phyloP scores from a whole-genome alignment of 2,113 vertebrate species.

The Anser brachyrhynchus region DNA sequence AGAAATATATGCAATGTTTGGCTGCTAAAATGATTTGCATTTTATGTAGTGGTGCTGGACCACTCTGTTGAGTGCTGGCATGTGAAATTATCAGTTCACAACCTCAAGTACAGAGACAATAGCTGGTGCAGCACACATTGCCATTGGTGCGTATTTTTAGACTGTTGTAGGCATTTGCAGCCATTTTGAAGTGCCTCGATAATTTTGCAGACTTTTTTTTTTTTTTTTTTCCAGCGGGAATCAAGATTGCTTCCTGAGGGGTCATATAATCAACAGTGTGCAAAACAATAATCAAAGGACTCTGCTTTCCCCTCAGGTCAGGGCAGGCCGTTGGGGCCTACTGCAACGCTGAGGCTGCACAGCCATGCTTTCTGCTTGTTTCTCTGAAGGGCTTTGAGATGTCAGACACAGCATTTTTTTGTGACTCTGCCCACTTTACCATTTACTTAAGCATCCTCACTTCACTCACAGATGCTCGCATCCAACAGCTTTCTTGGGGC shows the following conservation, averaged over 20 bases:
- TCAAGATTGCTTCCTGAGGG: background rate
- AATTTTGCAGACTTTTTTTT: background rate
- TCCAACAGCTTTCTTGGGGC: background rate
- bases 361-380: background rate
- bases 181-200: background rate
- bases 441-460: background rate
- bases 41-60: background rate
- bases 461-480: background rate
- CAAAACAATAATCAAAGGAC: background rate
- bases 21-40: background rate
- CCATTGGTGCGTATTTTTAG: conserved; percentile 32
- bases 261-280: background rate
- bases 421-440: background rate
- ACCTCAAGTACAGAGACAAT: conserved; percentile 9
- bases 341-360: background rate
- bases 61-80: background rate
- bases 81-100: background rate
- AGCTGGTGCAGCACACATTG: background rate
- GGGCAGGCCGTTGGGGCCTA: background rate
- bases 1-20: background rate
- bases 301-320: background rate
- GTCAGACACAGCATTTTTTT: background rate
- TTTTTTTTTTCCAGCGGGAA: background rate
- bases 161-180: conserved; percentile 11
- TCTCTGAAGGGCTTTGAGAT: background rate